Conservation (phyloP, 2,797 vertebrate species). For the Myripristis jacobus region DNA sequence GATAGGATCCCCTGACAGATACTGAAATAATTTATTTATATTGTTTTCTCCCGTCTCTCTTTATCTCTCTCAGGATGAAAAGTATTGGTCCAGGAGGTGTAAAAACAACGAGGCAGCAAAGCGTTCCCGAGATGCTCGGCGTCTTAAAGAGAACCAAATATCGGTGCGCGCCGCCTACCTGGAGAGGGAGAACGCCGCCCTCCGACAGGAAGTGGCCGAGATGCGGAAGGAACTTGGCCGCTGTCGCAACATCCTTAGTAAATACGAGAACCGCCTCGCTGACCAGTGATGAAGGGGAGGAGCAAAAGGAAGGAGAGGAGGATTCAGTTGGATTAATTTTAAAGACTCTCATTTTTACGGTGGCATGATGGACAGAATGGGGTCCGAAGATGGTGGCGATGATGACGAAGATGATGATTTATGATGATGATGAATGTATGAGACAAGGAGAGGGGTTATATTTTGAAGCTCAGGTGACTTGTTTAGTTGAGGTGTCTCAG, state of each 20-base stretch:
- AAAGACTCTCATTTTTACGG: conserved; percentile 64
- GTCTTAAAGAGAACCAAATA: conserved; percentile 96
- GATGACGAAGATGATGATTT: conserved; percentile 51
- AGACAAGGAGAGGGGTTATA: conserved; percentile 72
- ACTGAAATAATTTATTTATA: conserved; percentile 7
- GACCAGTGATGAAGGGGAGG: conserved; percentile 83
- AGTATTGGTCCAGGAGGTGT: conserved; percentile 92
- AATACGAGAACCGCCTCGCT: conserved; percentile 90
- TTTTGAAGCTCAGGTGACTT: conserved; percentile 82
- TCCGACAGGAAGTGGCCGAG: conserved; percentile 92
- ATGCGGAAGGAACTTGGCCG: conserved; percentile 93
- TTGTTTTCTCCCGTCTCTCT: conserved; percentile 5
- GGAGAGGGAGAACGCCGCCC: conserved; percentile 91
- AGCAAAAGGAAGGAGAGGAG: conserved; percentile 47
- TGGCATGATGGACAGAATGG: conserved; percentile 65
- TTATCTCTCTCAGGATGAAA: conserved; percentile 86
- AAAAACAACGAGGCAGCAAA: conserved; percentile 96
- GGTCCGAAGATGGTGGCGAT: conserved; percentile 43
- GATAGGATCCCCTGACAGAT: neutral
- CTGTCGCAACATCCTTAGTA: conserved; percentile 90
- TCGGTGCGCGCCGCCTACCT: conserved; percentile 92
- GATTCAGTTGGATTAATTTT: conserved; percentile 69
- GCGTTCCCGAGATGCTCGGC: conserved; percentile 92
- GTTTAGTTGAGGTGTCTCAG: conserved; percentile 70
- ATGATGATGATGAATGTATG: conserved; percentile 83